Conservation (phyloP, 2,888 invertebrate species). For the Rhingia rostrata region DNA sequence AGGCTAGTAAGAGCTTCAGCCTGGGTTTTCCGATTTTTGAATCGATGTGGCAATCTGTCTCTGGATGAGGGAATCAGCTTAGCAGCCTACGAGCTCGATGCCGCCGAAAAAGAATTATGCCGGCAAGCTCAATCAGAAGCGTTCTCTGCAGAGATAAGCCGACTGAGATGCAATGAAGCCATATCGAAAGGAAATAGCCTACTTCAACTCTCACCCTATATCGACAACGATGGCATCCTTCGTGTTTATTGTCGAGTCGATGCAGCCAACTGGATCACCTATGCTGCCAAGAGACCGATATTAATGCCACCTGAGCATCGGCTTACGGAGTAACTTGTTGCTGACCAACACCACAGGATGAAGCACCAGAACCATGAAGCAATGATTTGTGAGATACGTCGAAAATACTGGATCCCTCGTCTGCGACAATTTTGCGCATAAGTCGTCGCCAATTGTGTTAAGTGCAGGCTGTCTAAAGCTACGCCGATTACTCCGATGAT, state of each 20-base stretch:
- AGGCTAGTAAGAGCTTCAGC: conserved; percentile 12
- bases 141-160: neutral
- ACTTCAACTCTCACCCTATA: neutral
- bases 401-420: neutral
- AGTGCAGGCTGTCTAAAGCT: neutral
- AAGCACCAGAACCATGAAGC: neutral
- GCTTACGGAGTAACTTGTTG: neutral
- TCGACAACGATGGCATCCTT: neutral
- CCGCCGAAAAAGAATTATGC: neutral
- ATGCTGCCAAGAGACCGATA: neutral
- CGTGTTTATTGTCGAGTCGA: neutral
- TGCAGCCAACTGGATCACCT: neutral
- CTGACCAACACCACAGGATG: conserved; percentile 1
- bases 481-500: conserved; percentile 39
- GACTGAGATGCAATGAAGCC: neutral
- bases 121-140: neutral
- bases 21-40: conserved; percentile 17
- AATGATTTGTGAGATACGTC: neutral
- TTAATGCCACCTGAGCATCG: neutral
- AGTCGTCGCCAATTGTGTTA: neutral
- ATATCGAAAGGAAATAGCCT: neutral
- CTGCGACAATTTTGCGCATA: neutral
- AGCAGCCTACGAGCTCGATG: neutral
- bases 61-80: no score
- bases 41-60: neutral